A percentile compares a stretch with the other conserved stretches of the same genome.
These are phyloP conservation scores for Zaprionus davidi DNA, from an alignment of 1,140 invertebrate species.

Conservation along the genomic window DNA sequence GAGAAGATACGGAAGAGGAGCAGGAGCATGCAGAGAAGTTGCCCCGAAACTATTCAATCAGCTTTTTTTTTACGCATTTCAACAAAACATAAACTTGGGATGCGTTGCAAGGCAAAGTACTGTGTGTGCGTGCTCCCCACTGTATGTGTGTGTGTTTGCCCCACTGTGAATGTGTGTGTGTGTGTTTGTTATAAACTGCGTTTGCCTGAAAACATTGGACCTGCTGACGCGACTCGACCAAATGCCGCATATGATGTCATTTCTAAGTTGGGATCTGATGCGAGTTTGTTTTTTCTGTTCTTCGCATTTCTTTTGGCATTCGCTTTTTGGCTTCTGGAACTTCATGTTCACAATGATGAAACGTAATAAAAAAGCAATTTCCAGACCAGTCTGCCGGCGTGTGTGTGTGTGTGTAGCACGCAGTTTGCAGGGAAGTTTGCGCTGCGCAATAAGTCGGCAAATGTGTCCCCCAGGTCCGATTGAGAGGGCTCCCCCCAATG, in stretches of 20 bases:
- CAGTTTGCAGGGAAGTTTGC: conserved; percentile 31
- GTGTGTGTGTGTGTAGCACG: conserved; percentile 14
- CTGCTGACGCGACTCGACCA: background rate
- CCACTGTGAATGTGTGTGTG: background rate
- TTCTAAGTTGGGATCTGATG: conserved; percentile 2
- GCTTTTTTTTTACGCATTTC: conserved; percentile 53
- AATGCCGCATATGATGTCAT: conserved; percentile 8
- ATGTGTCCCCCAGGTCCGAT: conserved; percentile 32
- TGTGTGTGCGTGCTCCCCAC: no score
- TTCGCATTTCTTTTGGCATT: conserved; percentile 13
- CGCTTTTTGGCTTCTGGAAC: conserved; percentile 16
- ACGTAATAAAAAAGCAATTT: conserved; percentile 50
- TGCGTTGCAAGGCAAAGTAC: conserved; percentile 3
- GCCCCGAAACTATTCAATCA: conserved; percentile 55
- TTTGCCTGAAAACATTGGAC: background rate
- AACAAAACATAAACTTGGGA: conserved; percentile 15
- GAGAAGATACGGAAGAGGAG: background rate
- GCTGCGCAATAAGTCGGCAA: conserved; percentile 23
- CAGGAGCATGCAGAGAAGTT: background rate
- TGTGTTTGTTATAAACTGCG: conserved; percentile 12
- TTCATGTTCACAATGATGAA: conserved; percentile 37
- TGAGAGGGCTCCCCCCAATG: background rate
- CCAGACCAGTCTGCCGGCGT: background rate
- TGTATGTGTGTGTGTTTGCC: conserved; percentile 6
- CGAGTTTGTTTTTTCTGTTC: background rate